Evolutionary conservation across 1,140 invertebrate species (phyloP).

Genomic region (Bradynema listronoti): DNA sequence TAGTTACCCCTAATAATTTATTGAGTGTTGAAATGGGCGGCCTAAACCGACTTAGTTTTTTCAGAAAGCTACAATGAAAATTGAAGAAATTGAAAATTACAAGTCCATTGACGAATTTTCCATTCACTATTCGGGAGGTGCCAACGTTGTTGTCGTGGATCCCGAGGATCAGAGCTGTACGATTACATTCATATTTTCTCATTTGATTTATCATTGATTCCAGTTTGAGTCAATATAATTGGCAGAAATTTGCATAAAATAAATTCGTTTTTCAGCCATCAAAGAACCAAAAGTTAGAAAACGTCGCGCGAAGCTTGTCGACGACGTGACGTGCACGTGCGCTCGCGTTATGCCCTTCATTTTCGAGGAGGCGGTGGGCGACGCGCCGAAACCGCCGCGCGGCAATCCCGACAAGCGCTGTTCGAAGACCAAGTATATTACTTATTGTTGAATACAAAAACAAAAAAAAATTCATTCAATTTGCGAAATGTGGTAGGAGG

Average conservation of each 20-base stretch:
- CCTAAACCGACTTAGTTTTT: too few species aligned
- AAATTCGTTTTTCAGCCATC: not conserved
- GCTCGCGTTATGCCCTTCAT: slow-evolving; percentile 17
- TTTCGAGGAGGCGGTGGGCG: slow-evolving; percentile 4
- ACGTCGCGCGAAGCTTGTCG: not conserved
- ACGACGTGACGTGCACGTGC: slow-evolving; percentile 10
- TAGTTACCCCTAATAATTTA: too few species aligned
- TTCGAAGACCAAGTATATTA: too few species aligned
- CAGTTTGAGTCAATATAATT: too few species aligned
- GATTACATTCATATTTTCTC: too few species aligned
- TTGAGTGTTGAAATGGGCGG: too few species aligned
- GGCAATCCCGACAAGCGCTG: slow-evolving; percentile 22
- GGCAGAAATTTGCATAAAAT: too few species aligned
- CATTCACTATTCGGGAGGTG: slow-evolving; percentile 3
- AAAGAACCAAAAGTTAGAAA: slow-evolving; percentile 9
- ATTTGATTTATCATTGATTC: not conserved
- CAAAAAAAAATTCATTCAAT: too few species aligned
- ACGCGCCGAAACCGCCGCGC: slow-evolving; percentile 14
- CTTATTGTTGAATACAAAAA: too few species aligned
- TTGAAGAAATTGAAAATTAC: too few species aligned
- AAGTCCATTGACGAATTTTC: slow-evolving; percentile 11
- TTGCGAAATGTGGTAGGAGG: too few species aligned
- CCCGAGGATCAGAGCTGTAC: slow-evolving; percentile 10
- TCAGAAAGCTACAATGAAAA: too few species aligned
- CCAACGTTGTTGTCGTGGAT: slow-evolving; percentile 6